Evolutionary conservation across 2,888 invertebrate genomes (phyloP).

Genomic region (Brachyopa scutellaris): DNA sequence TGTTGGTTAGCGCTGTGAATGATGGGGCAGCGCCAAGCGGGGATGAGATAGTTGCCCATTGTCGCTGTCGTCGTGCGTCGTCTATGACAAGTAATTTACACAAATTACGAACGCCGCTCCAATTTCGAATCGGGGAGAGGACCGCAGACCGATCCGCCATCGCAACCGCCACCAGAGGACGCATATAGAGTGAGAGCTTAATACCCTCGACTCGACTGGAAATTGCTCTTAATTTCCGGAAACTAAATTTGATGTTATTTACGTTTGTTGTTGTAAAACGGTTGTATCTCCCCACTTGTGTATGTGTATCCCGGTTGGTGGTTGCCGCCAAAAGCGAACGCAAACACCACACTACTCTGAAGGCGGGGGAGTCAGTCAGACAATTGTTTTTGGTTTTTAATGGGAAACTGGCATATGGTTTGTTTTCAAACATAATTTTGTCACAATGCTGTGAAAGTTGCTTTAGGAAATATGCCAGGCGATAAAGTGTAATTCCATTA

Average conservation of each 20-base stretch:
- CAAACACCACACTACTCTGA: neutral
- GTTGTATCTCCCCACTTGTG: too few relatives aligned
- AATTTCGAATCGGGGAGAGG: constrained; percentile 45
- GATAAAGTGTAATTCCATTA: constrained; percentile 37
- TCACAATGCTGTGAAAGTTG: constrained; percentile 40
- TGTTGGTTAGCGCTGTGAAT: constrained; percentile 11
- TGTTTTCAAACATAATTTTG: constrained; percentile 54
- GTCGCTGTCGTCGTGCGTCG: constrained; percentile 67
- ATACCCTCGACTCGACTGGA: constrained; percentile 66
- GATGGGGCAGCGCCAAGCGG: neutral
- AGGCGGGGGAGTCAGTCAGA: constrained; percentile 16
- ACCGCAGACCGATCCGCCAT: constrained; percentile 31
- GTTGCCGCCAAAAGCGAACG: constrained; percentile 29
- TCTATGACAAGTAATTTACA: constrained; percentile 73
- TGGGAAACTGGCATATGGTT: constrained; percentile 50
- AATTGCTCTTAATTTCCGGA: constrained; percentile 73
- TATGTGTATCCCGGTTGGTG: constrained; percentile 39
- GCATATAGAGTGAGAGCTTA: constrained; percentile 32
- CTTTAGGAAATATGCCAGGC: constrained; percentile 12
- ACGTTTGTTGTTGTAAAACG: constrained; percentile 43
- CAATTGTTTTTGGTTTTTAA: constrained; percentile 42
- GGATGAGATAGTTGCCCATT: constrained; percentile 60
- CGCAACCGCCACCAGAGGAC: neutral
- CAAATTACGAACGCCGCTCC: constrained; percentile 72
- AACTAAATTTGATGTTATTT: constrained; percentile 71